These are phyloP conservation scores for Lepisosteus osseus DNA, from an alignment of 2,113 vertebrate species.

Conservation along the genomic window DNA sequence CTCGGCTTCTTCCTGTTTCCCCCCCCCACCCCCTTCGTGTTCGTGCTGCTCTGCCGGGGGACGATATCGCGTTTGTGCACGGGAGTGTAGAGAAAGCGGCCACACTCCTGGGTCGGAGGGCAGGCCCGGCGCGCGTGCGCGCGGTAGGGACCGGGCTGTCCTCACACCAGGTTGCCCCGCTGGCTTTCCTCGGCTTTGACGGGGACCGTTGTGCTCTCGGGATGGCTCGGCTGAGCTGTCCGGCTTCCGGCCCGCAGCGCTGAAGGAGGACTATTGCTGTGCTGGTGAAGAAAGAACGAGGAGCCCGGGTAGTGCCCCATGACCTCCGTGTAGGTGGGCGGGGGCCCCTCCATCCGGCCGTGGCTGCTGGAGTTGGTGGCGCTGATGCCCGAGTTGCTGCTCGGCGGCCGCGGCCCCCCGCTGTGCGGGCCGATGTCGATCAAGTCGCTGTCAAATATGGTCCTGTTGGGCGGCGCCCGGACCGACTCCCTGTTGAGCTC, in stretches of 20 bases:
- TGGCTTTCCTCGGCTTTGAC: conserved; percentile 76
- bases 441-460: conserved; percentile 95
- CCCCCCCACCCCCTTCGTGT: not conserved
- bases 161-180: conserved; percentile 79
- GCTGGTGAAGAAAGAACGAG: conserved; percentile 90
- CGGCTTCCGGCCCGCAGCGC: conserved; percentile 71
- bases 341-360: conserved; percentile 86
- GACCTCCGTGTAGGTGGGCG: conserved; percentile 94
- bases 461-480: conserved; percentile 92
- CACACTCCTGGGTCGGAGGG: conserved; percentile 23
- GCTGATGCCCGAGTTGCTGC: conserved; percentile 94
- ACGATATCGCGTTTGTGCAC: conserved; percentile 58
- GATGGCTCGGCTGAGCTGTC: conserved; percentile 78
- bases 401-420: conserved; percentile 86
- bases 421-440: conserved; percentile 79
- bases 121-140: not conserved
- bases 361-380: conserved; percentile 83
- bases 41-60: conserved; percentile 26
- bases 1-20: conserved; percentile 55
- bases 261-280: conserved; percentile 74
- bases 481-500: conserved; percentile 96
- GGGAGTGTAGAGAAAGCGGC: conserved; percentile 56
- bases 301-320: conserved; percentile 86
- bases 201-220: conserved; percentile 84
- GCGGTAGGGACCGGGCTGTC: conserved; percentile 7